Conservation (phyloP, 37 sponge, comb jelly and placozoan genomes). For the Halisarca cf. caerulea region DNA sequence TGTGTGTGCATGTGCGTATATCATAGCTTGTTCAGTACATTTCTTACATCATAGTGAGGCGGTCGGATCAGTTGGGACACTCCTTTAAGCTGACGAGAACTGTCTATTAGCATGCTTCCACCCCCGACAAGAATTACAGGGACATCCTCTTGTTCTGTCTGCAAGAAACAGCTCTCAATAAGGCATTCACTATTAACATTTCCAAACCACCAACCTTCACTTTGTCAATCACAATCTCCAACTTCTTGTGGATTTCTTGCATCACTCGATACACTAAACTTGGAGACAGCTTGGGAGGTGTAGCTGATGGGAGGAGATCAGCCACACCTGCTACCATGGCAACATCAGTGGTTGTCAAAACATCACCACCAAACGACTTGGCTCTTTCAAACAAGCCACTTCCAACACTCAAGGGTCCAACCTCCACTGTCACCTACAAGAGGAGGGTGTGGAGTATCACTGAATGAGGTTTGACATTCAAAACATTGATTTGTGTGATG, state of each 20-base stretch:
- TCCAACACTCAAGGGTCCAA: slow-evolving; percentile 80
- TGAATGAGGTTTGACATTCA: too few species aligned
- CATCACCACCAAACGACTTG: slow-evolving; percentile 75
- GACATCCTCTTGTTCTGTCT: slow-evolving; percentile 60
- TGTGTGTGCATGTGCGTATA: too few species aligned
- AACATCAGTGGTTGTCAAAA: slow-evolving; percentile 74
- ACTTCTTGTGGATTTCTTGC: slow-evolving; percentile 48
- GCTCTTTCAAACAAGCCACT: slow-evolving; percentile 37
- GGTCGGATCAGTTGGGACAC: slow-evolving; percentile 50
- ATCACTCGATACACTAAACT: slow-evolving; percentile 44
- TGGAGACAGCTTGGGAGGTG: slow-evolving; percentile 22
- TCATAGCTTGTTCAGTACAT: too few species aligned
- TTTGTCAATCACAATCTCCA: slow-evolving; percentile 63
- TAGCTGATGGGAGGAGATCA: slow-evolving; percentile 17
- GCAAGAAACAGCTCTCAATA: too few species aligned
- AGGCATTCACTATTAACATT: too few species aligned
- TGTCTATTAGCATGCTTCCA: slow-evolving; percentile 73
- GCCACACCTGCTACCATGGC: slow-evolving; percentile 80
- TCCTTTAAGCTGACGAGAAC: slow-evolving; percentile 37
- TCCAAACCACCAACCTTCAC: too few species aligned
- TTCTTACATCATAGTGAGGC: slow-evolving; percentile 61
- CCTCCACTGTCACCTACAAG: slow-evolving; percentile 11
- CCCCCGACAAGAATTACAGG: slow-evolving; percentile 86
- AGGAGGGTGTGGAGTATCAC: too few species aligned
- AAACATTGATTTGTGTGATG: too few species aligned